Evolutionary conservation across 2,113 vertebrate genomes (phyloP).

Genomic region (Plotosus lineatus): DNA sequence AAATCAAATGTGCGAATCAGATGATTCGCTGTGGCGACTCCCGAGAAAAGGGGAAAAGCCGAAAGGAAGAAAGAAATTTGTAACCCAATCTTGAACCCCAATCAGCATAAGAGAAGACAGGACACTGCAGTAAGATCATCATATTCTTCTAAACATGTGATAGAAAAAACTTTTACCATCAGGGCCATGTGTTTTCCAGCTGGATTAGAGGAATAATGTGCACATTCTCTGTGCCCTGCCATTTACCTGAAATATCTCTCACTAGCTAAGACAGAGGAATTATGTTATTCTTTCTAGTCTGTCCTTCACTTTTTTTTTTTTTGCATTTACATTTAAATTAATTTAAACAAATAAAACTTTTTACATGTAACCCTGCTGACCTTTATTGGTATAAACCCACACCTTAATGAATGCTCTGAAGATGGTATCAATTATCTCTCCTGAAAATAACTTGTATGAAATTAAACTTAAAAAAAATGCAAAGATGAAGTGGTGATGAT

Average conservation of each 20-base stretch:
- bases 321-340: neutral
- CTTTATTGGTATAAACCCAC: neutral
- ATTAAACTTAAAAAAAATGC: neutral
- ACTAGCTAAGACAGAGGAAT: conserved; percentile 1
- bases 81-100: neutral
- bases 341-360: neutral
- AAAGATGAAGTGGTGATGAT: neutral
- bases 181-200: conserved; percentile 47
- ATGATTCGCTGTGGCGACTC: no score
- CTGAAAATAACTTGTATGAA: neutral
- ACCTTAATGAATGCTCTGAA: neutral
- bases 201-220: conserved; percentile 58
- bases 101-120: neutral
- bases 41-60: no score
- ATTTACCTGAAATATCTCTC: conserved; percentile 13
- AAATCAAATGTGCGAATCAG: no score
- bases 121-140: conserved; percentile 13
- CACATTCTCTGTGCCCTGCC: conserved; percentile 35
- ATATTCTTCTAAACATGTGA: conserved; percentile 33
- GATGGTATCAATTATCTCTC: neutral
- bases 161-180: neutral
- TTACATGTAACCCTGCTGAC: neutral
- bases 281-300: neutral
- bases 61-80: no score
- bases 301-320: neutral